These are phyloP conservation scores for Lepus europaeus DNA, from an alignment of 2,113 vertebrate species.

Conservation along the genomic window DNA sequence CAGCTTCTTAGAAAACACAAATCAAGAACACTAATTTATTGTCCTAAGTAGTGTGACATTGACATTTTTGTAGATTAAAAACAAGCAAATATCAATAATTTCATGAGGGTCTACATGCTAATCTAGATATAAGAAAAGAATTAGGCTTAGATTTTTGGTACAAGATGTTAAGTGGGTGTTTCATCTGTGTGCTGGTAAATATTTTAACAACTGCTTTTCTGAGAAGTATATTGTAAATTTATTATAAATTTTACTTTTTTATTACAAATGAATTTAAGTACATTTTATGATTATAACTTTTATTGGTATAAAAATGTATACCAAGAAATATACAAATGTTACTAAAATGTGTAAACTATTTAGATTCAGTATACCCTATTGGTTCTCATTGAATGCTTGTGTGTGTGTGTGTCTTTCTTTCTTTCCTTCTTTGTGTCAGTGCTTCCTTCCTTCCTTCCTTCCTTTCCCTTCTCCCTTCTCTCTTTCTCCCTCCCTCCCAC, in stretches of 20 bases:
- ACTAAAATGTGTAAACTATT: slow-evolving; percentile 33
- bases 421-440: neutral
- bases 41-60: neutral
- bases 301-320: neutral
- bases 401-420: no score
- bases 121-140: neutral
- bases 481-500: no score
- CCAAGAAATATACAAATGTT: neutral
- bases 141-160: neutral
- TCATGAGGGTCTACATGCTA: neutral
- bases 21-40: slow-evolving; percentile 11
- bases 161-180: neutral
- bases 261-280: slow-evolving; percentile 23
- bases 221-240: neutral
- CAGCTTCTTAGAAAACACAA: slow-evolving; percentile 27
- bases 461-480: no score
- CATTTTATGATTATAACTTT: slow-evolving; percentile 42
- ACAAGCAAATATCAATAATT: slow-evolving; percentile 8
- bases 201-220: slow-evolving; percentile 27
- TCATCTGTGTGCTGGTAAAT: neutral
- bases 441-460: no score
- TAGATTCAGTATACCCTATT: neutral
- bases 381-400: neutral
- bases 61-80: slow-evolving; percentile 17
- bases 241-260: slow-evolving; percentile 43